Evolutionary conservation across 2,113 vertebrate genomes (phyloP).

Genomic region (Mungos mungo): DNA sequence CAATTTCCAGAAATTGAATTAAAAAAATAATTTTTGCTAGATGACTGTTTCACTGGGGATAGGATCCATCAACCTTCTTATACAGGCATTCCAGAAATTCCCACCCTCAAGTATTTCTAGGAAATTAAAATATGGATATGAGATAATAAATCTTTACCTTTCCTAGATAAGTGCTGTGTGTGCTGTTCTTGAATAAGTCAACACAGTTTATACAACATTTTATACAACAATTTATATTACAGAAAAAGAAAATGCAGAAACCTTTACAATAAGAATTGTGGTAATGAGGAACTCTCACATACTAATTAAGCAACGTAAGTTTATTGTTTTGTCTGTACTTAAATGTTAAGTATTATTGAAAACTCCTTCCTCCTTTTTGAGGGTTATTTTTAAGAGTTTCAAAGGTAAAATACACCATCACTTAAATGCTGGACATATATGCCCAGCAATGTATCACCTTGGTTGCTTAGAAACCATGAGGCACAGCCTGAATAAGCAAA

Average conservation of each 20-base stretch:
- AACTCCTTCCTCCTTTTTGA: background rate
- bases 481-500: conserved; percentile 55
- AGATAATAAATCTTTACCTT: background rate
- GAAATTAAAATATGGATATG: conserved; percentile 32
- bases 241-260: background rate
- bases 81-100: background rate
- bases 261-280: background rate
- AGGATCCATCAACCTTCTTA: background rate
- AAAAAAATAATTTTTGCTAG: background rate
- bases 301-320: background rate
- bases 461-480: conserved; percentile 69
- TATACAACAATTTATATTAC: background rate
- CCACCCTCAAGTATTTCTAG: background rate
- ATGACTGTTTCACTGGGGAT: background rate
- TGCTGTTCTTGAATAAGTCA: background rate
- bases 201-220: background rate
- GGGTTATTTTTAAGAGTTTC: conserved; percentile 41
- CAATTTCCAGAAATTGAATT: background rate
- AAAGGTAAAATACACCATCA: conserved; percentile 49
- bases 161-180: background rate
- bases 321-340: background rate
- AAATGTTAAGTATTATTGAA: conserved; percentile 2
- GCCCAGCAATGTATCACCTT: background rate
- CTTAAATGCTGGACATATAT: conserved; percentile 18
- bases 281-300: background rate